Conservation (phyloP, 2,797 vertebrate genomes). For the Rhinoraja longicauda region DNA sequence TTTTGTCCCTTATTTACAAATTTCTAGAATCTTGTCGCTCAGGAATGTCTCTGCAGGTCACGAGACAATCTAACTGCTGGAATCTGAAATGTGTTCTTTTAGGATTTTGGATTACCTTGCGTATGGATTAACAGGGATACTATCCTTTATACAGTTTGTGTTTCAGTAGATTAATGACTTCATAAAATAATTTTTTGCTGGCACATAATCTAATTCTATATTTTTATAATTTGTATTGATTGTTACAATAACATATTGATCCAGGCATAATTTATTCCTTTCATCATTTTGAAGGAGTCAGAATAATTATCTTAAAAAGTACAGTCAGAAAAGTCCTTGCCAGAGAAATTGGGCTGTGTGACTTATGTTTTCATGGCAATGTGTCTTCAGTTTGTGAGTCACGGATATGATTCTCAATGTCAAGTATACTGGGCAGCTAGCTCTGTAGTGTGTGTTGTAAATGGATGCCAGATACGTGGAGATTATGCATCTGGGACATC, state of each 20-base stretch:
- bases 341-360: too few species aligned
- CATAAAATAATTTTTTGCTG: neutral
- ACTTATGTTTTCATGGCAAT: too few species aligned
- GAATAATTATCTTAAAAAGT: neutral
- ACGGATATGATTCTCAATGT: too few species aligned
- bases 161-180: neutral
- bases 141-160: neutral
- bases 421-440: too few species aligned
- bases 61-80: neutral
- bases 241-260: neutral
- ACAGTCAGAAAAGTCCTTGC: neutral
- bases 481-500: too few species aligned
- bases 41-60: neutral
- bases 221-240: conserved; percentile 6
- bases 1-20: neutral
- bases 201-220: neutral
- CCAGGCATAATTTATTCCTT: neutral
- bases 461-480: too few species aligned
- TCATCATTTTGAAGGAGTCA: neutral
- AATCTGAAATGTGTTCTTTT: neutral
- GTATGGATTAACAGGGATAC: neutral
- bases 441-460: too few species aligned
- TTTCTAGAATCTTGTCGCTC: neutral
- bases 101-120: neutral
- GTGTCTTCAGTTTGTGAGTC: too few species aligned